Evolutionary conservation across 2,113 vertebrate genomes (phyloP), one percentile per base, ranked within the genome.

Genomic region (Festucalex cinctus): DNA sequence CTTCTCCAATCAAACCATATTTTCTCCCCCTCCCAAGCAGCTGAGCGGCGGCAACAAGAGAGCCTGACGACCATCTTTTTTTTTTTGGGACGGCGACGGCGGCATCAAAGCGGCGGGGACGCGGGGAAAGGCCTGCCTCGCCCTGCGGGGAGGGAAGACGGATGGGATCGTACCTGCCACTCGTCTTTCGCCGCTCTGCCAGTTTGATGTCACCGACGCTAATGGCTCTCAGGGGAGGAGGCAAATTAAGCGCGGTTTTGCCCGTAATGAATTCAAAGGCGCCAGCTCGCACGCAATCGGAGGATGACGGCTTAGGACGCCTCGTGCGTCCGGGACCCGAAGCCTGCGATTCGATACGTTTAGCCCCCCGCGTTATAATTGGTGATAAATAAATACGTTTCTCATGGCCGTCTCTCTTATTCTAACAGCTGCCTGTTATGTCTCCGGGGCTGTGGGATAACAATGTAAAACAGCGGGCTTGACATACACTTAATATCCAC

Each of bases 221-320:
- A 95, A 95, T 94, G 92, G 90, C 88, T 94, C 94, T 93, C 93
- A 69, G 78, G 93, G 93, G 94, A 94, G 90, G 88, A 74, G 85
- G 86, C 83, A 92, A 96, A 96, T 96, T 95, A 95, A 94, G 94
- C 92, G 86, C 85, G 91, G 88, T 91, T 94, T 94, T 91, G 91
- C 89, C 93, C 89, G 87, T 94, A 94, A 95, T 95, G 92, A 94
- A 95, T 95, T 94, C 92, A 93, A 93, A 93, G 91, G 92, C 91
- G 84, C 77, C 85, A 88, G 73, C 82, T 88, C 71, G 85, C 83
- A 89, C 88, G 88, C 82, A 53, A 61, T 57, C 54, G 49, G 83
- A 73, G 26, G 61, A 65, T 66, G 76, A 51, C 39, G 46, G 64
- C 71, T 76, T 71, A 58, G 65, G 65, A 79, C 76, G 64, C 56